Conservation (phyloP, 2,888 invertebrate genomes). For the Clitarchus hookeri region DNA sequence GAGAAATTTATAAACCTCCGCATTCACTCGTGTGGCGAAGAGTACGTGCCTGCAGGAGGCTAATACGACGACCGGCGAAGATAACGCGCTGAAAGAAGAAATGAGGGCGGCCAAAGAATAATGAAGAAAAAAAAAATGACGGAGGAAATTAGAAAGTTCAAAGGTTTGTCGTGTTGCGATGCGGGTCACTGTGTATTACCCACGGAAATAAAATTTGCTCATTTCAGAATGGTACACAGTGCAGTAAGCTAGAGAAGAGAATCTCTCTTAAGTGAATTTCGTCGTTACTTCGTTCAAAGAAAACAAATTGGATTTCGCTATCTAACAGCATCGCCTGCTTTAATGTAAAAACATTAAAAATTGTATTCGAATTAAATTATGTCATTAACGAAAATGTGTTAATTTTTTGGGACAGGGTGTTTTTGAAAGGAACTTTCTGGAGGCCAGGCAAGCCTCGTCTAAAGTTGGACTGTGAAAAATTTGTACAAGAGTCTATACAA, state of each 20-base stretch:
- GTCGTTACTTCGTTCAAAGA: not conserved
- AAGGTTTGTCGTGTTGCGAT: not conserved
- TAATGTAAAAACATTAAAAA: no score
- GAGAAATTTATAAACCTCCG: not conserved
- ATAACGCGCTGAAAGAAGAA: not conserved
- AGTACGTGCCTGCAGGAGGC: not conserved
- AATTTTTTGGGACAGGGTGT: no score
- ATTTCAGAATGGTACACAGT: not conserved
- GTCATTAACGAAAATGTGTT: no score
- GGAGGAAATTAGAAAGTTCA: not conserved
- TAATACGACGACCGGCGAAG: not conserved
- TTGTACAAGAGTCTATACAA: no score
- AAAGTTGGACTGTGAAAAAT: no score
- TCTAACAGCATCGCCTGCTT: not conserved
- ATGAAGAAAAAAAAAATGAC: not conserved
- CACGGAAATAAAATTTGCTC: not conserved
- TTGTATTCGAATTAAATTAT: no score
- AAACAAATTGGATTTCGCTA: not conserved
- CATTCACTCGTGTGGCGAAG: not conserved
- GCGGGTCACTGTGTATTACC: not conserved
- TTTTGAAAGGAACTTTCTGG: no score
- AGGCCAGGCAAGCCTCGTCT: no score
- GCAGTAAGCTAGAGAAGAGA: not conserved
- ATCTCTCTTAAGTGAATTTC: not conserved
- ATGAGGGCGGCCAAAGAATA: not conserved